Evolutionary conservation across 2,797 vertebrate species (phyloP).

Genomic region (Sorex maritimensis): DNA sequence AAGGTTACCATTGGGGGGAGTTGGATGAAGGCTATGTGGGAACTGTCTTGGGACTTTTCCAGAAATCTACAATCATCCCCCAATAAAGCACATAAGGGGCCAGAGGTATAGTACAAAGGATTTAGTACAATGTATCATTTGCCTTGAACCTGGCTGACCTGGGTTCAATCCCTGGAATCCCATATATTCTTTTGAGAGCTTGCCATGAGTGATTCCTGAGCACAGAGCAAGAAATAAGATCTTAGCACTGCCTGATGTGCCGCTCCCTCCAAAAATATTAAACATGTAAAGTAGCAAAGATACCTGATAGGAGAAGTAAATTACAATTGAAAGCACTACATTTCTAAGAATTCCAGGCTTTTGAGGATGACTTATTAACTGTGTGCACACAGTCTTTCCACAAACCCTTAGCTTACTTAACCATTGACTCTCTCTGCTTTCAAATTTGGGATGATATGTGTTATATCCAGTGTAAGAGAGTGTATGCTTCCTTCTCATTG

Average conservation of each 20-base stretch:
- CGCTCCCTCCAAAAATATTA: background rate
- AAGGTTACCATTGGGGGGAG: background rate
- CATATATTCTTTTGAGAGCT: too few relatives aligned
- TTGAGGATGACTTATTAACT: background rate
- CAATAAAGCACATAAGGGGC: background rate
- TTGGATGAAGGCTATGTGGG: background rate
- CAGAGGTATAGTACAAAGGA: too few relatives aligned
- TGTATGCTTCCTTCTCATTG: background rate
- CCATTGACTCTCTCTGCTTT: conserved; percentile 28
- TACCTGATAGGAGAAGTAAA: background rate
- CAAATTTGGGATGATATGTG: background rate
- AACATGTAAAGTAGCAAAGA: conserved; percentile 21
- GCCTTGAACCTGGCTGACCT: too few relatives aligned
- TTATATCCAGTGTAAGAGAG: background rate
- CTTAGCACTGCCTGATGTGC: too few relatives aligned
- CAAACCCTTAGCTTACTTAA: conserved; percentile 1
- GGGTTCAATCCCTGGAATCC: too few relatives aligned
- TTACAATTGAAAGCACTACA: conserved; percentile 45
- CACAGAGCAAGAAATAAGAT: too few relatives aligned
- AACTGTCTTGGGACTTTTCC: conserved; percentile 23
- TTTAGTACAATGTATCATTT: too few relatives aligned
- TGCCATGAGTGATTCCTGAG: too few relatives aligned
- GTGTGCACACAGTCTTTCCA: conserved; percentile 24
- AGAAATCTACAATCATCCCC: conserved; percentile 32
- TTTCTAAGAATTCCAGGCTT: conserved; percentile 49